These are phyloP conservation scores for Eurosta solidaginis DNA, from an alignment of 1,140 invertebrate genomes.

Conservation along the genomic window DNA sequence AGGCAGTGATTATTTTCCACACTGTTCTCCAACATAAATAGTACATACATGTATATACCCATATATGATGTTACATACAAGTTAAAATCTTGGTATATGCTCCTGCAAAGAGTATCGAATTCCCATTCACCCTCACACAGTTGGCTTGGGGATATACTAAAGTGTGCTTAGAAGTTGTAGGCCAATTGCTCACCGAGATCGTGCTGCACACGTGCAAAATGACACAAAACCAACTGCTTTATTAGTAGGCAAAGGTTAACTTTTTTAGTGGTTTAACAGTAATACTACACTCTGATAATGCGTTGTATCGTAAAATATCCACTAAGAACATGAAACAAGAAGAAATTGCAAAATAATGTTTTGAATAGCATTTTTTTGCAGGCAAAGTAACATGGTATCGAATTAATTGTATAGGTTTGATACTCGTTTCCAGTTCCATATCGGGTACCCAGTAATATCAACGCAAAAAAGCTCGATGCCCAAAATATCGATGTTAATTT, in stretches of 20 bases:
- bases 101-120: background rate
- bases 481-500: background rate
- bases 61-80: background rate
- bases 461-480: background rate
- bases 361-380: background rate
- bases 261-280: background rate
- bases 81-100: background rate
- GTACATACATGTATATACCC: background rate
- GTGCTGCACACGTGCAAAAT: conserved; percentile 20
- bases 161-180: background rate
- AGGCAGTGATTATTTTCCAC: background rate
- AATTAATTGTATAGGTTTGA: too few species aligned
- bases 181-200: background rate
- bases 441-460: too few species aligned
- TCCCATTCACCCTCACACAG: background rate
- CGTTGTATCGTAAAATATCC: background rate
- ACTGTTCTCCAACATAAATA: too few species aligned
- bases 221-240: background rate
- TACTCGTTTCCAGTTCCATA: too few species aligned
- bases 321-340: background rate
- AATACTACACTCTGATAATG: conserved; percentile 8
- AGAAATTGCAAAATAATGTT: background rate
- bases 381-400: too few species aligned
- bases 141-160: background rate
- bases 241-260: background rate